Evolutionary conservation across 37 sponge, comb jelly and placozoan genomes (phyloP).

Genomic region (Axinella damicornis): DNA sequence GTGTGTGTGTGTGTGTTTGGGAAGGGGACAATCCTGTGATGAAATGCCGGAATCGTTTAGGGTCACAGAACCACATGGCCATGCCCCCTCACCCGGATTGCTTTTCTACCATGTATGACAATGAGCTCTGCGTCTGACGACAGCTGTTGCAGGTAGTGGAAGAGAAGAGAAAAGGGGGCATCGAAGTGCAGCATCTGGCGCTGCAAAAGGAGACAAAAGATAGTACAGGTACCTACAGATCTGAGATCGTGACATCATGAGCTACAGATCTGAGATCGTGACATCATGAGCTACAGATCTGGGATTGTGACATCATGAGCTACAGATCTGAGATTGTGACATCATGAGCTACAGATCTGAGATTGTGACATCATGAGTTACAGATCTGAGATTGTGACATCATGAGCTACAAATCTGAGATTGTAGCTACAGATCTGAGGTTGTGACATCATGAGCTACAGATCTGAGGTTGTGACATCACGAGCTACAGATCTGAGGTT

Average conservation of each 20-base stretch:
- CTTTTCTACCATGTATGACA: conserved; percentile 46
- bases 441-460: too few relatives aligned
- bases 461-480: too few relatives aligned
- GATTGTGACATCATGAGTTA: too few relatives aligned
- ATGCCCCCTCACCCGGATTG: conserved; percentile 56
- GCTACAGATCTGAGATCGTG: neutral
- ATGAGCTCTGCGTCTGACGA: conserved; percentile 64
- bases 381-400: too few relatives aligned
- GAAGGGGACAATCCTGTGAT: neutral
- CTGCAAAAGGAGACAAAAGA: conserved; percentile 7
- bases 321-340: too few relatives aligned
- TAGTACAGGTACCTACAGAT: neutral
- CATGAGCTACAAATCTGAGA: too few relatives aligned
- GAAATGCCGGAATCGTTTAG: too few relatives aligned
- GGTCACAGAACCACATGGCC: neutral
- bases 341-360: too few relatives aligned
- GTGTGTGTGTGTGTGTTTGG: neutral
- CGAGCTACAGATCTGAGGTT: too few relatives aligned
- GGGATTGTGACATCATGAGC: too few relatives aligned
- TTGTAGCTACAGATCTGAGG: too few relatives aligned
- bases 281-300: too few relatives aligned
- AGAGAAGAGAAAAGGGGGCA: conserved; percentile 80
- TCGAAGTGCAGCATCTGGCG: conserved; percentile 76
- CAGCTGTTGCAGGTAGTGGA: conserved; percentile 68
- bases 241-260: neutral